phyloP scores from a whole-genome alignment of 2,888 invertebrate species.

The Phlogophora meticulosa region DNA sequence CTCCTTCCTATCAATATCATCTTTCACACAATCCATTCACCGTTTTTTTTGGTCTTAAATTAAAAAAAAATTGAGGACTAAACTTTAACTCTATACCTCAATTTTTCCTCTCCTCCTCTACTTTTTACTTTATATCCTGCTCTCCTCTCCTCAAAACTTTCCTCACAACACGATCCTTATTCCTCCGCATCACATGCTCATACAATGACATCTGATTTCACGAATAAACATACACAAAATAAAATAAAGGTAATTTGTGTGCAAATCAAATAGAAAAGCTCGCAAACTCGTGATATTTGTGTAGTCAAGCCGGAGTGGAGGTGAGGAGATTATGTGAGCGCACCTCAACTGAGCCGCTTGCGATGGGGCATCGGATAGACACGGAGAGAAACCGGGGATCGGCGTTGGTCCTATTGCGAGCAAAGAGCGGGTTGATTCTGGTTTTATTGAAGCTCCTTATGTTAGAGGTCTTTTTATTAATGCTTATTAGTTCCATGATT shows the following conservation, averaged over 20 bases:
- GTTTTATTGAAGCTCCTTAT: not conserved
- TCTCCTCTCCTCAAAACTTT: too few species aligned
- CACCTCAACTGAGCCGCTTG: conserved; percentile 37
- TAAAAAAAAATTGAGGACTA: too few species aligned
- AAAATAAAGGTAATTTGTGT: conserved; percentile 7
- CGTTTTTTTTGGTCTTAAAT: too few species aligned
- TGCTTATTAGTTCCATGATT: too few species aligned
- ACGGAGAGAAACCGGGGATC: conserved; percentile 12
- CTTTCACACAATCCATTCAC: too few species aligned
- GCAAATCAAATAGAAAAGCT: conserved; percentile 31
- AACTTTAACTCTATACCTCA: too few species aligned
- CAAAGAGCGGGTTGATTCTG: not conserved
- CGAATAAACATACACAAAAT: not conserved
- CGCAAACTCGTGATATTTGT: conserved; percentile 39
- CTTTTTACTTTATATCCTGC: too few species aligned
- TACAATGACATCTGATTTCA: not conserved
- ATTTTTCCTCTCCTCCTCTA: too few species aligned
- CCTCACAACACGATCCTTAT: too few species aligned
- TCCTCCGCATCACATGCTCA: too few species aligned
- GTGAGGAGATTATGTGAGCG: conserved; percentile 48
- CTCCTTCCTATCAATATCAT: too few species aligned
- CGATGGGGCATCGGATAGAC: conserved; percentile 7
- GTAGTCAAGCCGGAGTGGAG: conserved; percentile 26
- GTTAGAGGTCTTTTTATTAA: too few species aligned
- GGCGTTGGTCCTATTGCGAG: conserved; percentile 4